These are phyloP conservation scores for Ploceus nigricollis DNA, from an alignment of 2,113 vertebrate species.

Conservation along the genomic window DNA sequence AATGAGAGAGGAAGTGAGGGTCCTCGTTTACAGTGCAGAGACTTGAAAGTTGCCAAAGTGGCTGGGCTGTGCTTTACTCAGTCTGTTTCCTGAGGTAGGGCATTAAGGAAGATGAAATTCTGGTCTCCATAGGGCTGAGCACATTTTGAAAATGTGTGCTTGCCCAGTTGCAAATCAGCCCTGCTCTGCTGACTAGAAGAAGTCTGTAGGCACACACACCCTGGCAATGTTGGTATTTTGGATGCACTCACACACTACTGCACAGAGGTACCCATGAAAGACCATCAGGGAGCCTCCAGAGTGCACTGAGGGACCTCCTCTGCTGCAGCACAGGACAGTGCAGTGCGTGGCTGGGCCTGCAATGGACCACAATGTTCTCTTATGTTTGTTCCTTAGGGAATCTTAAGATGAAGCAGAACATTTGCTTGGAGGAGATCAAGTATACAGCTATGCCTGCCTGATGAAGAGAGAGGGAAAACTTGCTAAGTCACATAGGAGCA, in stretches of 20 bases:
- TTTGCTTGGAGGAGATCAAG: neutral
- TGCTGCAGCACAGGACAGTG: neutral
- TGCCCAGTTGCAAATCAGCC: neutral
- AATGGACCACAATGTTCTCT: neutral
- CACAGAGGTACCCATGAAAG: neutral
- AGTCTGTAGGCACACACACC: neutral
- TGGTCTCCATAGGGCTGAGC: neutral
- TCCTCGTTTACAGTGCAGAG: neutral
- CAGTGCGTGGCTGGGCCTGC: rapidly evolving
- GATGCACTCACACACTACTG: neutral
- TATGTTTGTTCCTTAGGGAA: neutral
- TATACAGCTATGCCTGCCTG: neutral
- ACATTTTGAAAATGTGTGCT: neutral
- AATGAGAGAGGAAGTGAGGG: neutral
- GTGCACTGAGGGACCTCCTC: neutral
- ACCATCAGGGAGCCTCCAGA: neutral
- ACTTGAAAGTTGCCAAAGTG: neutral
- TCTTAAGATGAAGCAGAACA: neutral
- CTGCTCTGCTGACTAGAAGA: neutral
- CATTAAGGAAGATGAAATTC: neutral
- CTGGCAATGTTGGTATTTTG: rapidly evolving
- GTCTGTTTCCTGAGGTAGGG: neutral
- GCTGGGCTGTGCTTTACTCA: neutral
- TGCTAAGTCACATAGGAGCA: neutral
- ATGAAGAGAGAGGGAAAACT: neutral